Conservation (phyloP, 2,888 invertebrate species). For the Coelogynopora nodosa region DNA sequence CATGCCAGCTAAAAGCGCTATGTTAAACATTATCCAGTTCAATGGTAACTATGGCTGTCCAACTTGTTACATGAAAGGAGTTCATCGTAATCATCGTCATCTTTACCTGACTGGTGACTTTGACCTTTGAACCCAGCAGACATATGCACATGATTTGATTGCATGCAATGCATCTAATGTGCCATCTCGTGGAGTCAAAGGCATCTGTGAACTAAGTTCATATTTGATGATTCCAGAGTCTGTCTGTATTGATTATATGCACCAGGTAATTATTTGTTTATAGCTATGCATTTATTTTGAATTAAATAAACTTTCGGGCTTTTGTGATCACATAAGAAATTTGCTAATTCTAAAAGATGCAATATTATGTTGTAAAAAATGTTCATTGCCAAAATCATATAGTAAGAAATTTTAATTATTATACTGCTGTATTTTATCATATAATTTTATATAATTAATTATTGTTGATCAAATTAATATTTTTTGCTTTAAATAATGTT, state of each 20-base stretch:
- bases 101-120: background rate
- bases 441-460: background rate
- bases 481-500: background rate
- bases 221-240: background rate
- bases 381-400: too few relatives aligned
- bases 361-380: too few relatives aligned
- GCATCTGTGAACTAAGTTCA: background rate
- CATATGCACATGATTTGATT: background rate
- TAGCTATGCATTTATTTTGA: background rate
- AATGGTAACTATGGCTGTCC: background rate
- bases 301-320: too few relatives aligned
- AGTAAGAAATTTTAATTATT: background rate
- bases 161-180: background rate
- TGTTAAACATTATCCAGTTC: background rate
- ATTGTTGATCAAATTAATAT: background rate
- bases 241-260: background rate
- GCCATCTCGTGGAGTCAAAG: background rate
- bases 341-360: too few relatives aligned
- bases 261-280: background rate
- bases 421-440: background rate
- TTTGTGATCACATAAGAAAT: too few relatives aligned
- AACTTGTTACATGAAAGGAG: background rate
- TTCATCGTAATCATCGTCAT: background rate
- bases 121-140: background rate
- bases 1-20: background rate